phyloP scores from a whole-genome alignment of 2,113 vertebrate species.

The Phoenicopterus ruber region DNA sequence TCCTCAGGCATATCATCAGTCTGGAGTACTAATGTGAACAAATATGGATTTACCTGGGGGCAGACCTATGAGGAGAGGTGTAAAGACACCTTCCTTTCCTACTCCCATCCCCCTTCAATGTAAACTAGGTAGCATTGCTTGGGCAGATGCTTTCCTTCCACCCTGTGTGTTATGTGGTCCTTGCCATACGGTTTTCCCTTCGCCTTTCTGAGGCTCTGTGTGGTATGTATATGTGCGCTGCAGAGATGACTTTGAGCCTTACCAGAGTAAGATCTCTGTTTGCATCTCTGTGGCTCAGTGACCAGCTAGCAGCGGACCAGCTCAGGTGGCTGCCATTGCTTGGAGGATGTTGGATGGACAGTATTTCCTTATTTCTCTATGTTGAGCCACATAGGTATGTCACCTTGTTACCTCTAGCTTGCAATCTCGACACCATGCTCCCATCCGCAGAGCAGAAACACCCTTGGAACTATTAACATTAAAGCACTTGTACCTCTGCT shows the following conservation, averaged over 20 bases:
- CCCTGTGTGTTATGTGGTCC: fast-evolving
- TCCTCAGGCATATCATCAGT: neutral
- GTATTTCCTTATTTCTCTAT: neutral
- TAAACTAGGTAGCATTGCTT: neutral
- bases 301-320: neutral
- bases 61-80: neutral
- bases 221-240: no score
- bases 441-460: neutral
- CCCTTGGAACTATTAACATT: neutral
- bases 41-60: neutral
- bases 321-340: neutral
- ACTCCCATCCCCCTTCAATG: fast-evolving
- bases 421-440: neutral
- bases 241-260: neutral
- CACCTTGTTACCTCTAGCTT: neutral
- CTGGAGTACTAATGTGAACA: neutral
- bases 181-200: neutral
- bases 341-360: neutral
- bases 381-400: neutral
- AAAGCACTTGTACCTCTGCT: neutral
- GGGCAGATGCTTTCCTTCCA: neutral
- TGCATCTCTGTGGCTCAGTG: neutral
- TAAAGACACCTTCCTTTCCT: neutral
- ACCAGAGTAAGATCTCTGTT: neutral
- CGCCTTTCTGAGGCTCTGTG: neutral